phyloP scores from a whole-genome alignment of 2,797 vertebrate genomes.

The Distichodus sexfasciatus region DNA sequence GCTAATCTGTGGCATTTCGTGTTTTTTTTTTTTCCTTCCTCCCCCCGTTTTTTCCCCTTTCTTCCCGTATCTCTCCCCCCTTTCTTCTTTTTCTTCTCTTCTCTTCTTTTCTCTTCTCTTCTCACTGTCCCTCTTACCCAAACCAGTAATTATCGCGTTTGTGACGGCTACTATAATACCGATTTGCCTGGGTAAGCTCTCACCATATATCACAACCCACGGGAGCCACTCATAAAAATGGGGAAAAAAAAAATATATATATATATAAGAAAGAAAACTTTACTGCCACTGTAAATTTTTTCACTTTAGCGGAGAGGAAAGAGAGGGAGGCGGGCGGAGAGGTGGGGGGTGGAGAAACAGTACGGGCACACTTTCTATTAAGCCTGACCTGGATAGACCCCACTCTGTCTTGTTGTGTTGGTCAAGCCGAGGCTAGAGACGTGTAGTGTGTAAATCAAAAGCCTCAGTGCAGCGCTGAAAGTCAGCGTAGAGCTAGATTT shows the following conservation, averaged over 20 bases:
- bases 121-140: constrained; percentile 79
- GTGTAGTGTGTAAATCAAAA: constrained; percentile 15
- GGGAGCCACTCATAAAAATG: constrained; percentile 36
- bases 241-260: no score
- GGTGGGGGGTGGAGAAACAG: background rate
- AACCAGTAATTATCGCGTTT: constrained; percentile 99
- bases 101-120: constrained; percentile 31
- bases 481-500: no score
- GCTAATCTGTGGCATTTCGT: constrained; percentile 91
- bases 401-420: constrained; percentile 4
- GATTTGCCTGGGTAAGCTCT: constrained; percentile 99
- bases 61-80: constrained; percentile 65
- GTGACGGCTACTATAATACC: constrained; percentile 99
- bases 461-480: background rate
- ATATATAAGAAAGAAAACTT: no score
- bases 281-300: constrained; percentile 36
- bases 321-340: no score
- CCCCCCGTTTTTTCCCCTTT: constrained; percentile 58
- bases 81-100: constrained; percentile 6
- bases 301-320: no score
- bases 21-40: constrained; percentile 66
- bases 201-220: constrained; percentile 73
- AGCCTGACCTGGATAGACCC: constrained; percentile 13
- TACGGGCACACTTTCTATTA: constrained; percentile 25
- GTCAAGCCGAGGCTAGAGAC: background rate